phyloP scores from a whole-genome alignment of 2,113 vertebrate species.

The Pluvianellus socialis region DNA sequence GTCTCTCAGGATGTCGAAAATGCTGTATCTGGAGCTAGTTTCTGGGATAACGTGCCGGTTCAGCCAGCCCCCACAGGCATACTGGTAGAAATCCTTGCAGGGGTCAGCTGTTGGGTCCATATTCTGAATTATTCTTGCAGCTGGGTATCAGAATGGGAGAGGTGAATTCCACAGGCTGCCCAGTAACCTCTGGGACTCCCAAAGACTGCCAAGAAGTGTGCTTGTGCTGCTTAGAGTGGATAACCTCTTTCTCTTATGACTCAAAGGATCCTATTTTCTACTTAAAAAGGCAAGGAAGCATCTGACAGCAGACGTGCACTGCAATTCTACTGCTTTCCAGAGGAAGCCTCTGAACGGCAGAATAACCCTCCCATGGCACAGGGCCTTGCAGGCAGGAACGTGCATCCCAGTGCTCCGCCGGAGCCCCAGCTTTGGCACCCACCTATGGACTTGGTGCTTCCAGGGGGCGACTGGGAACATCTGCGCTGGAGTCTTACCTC shows the following conservation, averaged over 20 bases:
- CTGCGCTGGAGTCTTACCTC: not conserved
- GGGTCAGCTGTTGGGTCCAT: conserved; percentile 87
- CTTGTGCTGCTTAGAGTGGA: not conserved
- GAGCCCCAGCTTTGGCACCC: not conserved
- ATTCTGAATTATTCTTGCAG: conserved; percentile 91
- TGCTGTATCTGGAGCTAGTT: conserved; percentile 91
- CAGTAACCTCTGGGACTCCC: not conserved
- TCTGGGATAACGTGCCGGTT: conserved; percentile 90
- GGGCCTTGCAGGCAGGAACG: not conserved
- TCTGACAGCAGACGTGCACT: not conserved
- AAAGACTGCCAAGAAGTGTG: not conserved
- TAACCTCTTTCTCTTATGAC: not conserved
- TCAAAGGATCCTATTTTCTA: not conserved
- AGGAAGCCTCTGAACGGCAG: not conserved
- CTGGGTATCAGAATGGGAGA: conserved; percentile 63
- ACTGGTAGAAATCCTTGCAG: conserved; percentile 94
- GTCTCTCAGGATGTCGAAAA: conserved; percentile 92
- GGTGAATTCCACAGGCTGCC: not conserved
- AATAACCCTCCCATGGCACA: not conserved
- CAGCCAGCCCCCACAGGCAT: conserved; percentile 94
- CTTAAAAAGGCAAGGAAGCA: not conserved
- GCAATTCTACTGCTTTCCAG: not conserved
- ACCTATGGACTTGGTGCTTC: not conserved
- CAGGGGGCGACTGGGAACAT: not conserved
- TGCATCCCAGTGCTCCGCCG: not conserved